Conservation (phyloP, 2,888 invertebrate species). For the Drosophila heteroneura region DNA sequence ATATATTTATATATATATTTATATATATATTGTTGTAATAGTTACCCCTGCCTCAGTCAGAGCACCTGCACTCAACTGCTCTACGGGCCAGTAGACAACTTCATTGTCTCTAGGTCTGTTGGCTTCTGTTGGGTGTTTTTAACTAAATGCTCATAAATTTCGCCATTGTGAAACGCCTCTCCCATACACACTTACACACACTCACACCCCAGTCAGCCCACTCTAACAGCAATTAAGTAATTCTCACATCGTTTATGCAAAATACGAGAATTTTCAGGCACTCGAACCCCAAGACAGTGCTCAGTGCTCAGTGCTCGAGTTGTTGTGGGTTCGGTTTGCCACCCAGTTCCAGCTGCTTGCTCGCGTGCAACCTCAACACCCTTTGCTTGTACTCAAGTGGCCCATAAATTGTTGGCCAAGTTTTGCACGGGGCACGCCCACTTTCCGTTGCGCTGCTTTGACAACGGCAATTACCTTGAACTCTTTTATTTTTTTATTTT, state of each 20-base stretch:
- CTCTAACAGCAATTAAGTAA: conserved; percentile 76
- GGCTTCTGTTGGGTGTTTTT: conserved; percentile 32
- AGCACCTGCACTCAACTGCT: conserved; percentile 33
- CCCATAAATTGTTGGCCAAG: conserved; percentile 80
- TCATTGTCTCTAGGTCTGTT: conserved; percentile 58
- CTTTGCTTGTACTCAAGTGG: conserved; percentile 80
- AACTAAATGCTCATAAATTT: conserved; percentile 69
- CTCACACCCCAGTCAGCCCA: conserved; percentile 6
- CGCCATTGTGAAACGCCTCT: conserved; percentile 37
- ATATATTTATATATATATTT: background rate
- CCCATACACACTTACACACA: conserved; percentile 23
- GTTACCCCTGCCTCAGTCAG: conserved; percentile 11
- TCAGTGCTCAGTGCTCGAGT: background rate
- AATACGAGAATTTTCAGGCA: conserved; percentile 59
- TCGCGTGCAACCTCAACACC: conserved; percentile 81
- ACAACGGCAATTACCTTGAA: conserved; percentile 81
- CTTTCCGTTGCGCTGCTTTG: conserved; percentile 77
- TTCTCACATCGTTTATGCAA: conserved; percentile 82
- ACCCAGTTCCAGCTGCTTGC: conserved; percentile 61
- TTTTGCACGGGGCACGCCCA: conserved; percentile 73
- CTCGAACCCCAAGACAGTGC: conserved; percentile 11
- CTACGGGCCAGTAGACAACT: conserved; percentile 63
- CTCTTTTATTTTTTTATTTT: conserved; percentile 56
- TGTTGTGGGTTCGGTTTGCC: conserved; percentile 2
- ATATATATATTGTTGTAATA: conserved; percentile 22